A percentile compares a stretch with the other conserved stretches of the same genome.
These are phyloP conservation scores for Tragelaphus imberbis DNA, from an alignment of 2,113 vertebrate species.

Conservation along the genomic window DNA sequence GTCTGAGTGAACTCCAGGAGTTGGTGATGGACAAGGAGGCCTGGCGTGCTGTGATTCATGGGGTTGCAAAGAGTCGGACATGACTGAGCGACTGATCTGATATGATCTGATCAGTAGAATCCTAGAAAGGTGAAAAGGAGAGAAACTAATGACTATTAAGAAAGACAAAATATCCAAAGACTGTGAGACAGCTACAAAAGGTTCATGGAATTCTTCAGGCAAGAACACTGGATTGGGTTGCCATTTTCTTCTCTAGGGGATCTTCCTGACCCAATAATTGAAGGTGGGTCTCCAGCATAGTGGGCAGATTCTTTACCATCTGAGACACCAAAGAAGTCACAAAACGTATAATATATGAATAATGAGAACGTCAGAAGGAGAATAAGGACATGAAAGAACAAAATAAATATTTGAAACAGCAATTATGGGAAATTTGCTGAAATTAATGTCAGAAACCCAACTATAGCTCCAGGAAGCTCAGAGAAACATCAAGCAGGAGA, in stretches of 20 bases:
- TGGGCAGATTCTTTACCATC: not conserved
- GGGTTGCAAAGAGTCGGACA: too few relatives aligned
- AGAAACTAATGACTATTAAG: not conserved
- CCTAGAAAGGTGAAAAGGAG: not conserved
- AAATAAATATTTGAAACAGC: not conserved
- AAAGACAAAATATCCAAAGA: not conserved
- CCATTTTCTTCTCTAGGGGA: not conserved
- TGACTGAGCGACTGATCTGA: too few relatives aligned
- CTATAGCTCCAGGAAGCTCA: not conserved
- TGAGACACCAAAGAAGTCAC: not conserved
- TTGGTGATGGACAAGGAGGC: too few relatives aligned
- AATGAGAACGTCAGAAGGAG: not conserved
- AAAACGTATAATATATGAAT: not conserved
- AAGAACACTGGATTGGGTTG: not conserved
- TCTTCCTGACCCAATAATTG: not conserved
- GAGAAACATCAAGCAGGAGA: not conserved
- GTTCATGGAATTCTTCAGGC: not conserved
- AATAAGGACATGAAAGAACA: not conserved
- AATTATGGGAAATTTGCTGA: not conserved
- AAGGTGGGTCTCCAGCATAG: not conserved
- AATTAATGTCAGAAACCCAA: not conserved
- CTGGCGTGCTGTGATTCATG: too few relatives aligned
- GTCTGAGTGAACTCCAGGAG: too few relatives aligned
- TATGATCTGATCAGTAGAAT: not conserved
- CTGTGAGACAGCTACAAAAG: not conserved